Conservation (phyloP, 2,888 invertebrate genomes). For the Pyrgus malvae region DNA sequence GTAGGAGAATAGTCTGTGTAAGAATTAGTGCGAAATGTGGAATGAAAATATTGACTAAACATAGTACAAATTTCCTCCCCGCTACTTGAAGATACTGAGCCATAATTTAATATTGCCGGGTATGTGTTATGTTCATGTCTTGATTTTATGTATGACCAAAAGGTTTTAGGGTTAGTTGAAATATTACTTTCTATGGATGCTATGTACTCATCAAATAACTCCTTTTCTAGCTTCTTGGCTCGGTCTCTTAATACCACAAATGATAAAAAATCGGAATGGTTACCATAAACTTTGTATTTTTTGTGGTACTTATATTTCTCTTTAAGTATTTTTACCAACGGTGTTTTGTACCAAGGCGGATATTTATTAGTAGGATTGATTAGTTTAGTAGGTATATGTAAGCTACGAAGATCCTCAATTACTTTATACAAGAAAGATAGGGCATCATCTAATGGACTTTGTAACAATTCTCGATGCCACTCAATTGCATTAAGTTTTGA, state of each 20-base stretch:
- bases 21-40: too few relatives aligned
- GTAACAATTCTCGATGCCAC: background rate
- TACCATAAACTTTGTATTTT: conserved; percentile 23
- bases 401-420: background rate
- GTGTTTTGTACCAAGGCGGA: conserved; percentile 14
- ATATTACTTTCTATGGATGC: background rate
- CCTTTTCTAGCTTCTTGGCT: background rate
- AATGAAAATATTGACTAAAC: conserved; percentile 8
- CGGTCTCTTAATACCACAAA: conserved; percentile 3
- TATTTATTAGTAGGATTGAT: background rate
- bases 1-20: background rate
- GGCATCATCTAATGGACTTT: background rate
- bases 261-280: conserved; percentile 3
- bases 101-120: background rate
- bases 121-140: background rate
- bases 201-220: background rate
- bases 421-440: conserved; percentile 7
- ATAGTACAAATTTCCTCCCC: conserved; percentile 6
- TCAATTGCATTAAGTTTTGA: background rate
- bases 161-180: conserved; percentile 1
- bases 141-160: conserved; percentile 15
- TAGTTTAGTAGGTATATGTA: conserved; percentile 1
- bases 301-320: conserved; percentile 21
- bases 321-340: conserved; percentile 17
- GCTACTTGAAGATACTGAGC: background rate